Base-by-base conservation (phyloP, 2,888 invertebrate species). In the Lasioglossum villosulum region DNA sequence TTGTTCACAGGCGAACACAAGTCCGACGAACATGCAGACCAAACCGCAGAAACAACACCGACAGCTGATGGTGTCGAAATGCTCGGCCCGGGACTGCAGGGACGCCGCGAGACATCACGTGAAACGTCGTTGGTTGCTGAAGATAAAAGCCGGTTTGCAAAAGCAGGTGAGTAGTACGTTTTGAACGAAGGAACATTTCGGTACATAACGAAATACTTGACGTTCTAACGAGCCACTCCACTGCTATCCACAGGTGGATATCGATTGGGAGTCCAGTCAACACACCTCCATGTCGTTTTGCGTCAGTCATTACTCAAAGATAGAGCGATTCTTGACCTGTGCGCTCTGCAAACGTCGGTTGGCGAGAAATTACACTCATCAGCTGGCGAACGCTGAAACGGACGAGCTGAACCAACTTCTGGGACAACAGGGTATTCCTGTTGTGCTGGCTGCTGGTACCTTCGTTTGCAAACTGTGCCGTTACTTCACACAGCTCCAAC, bases 401-500 rank as follows among this genome's bases (percentile, higher is more conserved):
- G 94, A 93, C 66, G 96, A 96, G 80, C 90, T 96, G 76, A 96
- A 96, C 91, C 92, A 92, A 63, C 91, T 93, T 5, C 95, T 98
- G 19, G 93, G 95, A 19, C 96, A 96, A 59, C 97, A 97, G 88
- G 96, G 97, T 2, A 96, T 98, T 76, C 98, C 98, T 0, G 97
- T 97, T 23, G 95, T 96, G 91, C 95, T 98, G 91, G 94, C 95
- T 2, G 96, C 97, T 90, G 97, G 97, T 84, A 97, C 97, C 0
- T 97, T 97, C 76, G 97, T 98, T 70, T 98, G 98, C 95, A 98
- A 98, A 95, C 95, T 97, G 39, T 98, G 98, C 92, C 97, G 97
- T 82, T 97, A 97, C 95, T 98, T 97, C 95, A 97, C 97, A 90
- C 96, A 97, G 85, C 94, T 98, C 77, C 96, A 97, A 83, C 96